A percentile compares a stretch with the other conserved stretches of the same genome.
These are phyloP conservation scores for Dasypolia templi DNA, from an alignment of 2,888 invertebrate genomes.

Conservation along the genomic window DNA sequence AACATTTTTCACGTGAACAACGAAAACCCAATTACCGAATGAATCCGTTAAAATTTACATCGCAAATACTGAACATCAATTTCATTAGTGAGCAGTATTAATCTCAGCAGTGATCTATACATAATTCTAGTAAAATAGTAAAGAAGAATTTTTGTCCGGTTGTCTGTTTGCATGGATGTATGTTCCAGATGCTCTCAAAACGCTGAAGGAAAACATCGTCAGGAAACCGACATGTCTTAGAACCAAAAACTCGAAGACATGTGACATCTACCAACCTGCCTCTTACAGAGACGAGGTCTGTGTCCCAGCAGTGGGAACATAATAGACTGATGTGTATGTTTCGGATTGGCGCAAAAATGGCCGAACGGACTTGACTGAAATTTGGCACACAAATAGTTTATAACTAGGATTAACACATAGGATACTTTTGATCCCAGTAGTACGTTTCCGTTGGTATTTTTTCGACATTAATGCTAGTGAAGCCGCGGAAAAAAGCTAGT, in stretches of 20 bases:
- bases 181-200: too few species aligned
- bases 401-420: neutral
- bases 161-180: neutral
- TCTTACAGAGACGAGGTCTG: too few species aligned
- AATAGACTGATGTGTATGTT: too few species aligned
- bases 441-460: neutral
- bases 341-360: neutral
- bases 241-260: too few species aligned
- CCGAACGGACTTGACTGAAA: neutral
- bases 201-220: too few species aligned
- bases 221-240: too few species aligned
- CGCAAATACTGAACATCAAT: conserved; percentile 73
- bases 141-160: neutral
- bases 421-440: neutral
- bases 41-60: conserved; percentile 70
- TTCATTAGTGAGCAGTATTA: conserved; percentile 76
- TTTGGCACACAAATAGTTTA: neutral
- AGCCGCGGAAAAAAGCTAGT: conserved; percentile 24
- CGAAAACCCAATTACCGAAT: conserved; percentile 48
- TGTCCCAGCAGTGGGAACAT: too few species aligned
- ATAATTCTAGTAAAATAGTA: neutral
- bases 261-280: too few species aligned
- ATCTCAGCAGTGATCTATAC: conserved; percentile 62
- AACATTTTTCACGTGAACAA: conserved; percentile 54
- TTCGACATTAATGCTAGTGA: neutral